A percentile compares a stretch with the other conserved stretches of the same genome.
Conservation (phyloP, 1,140 invertebrate genomes). For the Pseudomyrmex gracilis region DNA sequence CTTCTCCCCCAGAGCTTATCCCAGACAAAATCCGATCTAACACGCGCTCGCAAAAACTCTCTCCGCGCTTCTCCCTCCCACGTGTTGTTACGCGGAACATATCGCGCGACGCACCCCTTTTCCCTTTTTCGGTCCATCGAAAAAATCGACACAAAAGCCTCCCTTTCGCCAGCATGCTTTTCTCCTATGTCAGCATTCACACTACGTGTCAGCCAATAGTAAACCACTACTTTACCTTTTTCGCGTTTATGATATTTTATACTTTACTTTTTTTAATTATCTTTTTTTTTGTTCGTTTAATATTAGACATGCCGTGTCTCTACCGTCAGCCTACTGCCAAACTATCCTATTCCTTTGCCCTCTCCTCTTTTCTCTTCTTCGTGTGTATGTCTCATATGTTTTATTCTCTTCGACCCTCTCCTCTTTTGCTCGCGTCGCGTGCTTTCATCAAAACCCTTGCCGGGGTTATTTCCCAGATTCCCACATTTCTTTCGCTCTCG, state of each 20-base stretch:
- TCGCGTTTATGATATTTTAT: constrained; percentile 81
- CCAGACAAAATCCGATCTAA: constrained; percentile 41
- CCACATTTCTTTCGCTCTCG: constrained; percentile 38
- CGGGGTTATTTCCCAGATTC: background rate
- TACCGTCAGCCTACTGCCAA: constrained; percentile 82
- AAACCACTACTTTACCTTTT: constrained; percentile 82
- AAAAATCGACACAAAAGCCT: constrained; percentile 68
- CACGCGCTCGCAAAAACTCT: constrained; percentile 20
- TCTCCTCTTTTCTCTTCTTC: constrained; percentile 11
- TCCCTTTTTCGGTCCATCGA: constrained; percentile 5
- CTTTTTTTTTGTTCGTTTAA: constrained; percentile 77
- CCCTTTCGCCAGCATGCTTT: constrained; percentile 76
- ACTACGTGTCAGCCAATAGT: constrained; percentile 80
- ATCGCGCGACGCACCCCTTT: constrained; percentile 19
- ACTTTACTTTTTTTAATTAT: constrained; percentile 75
- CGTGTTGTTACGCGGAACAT: background rate
- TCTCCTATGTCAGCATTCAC: constrained; percentile 80
- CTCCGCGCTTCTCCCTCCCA: too few species aligned
- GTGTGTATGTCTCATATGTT: background rate
- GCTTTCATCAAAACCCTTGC: constrained; percentile 6
- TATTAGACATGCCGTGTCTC: constrained; percentile 82
- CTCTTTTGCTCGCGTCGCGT: constrained; percentile 23
- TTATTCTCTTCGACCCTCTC: background rate
- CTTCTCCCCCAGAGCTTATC: background rate
- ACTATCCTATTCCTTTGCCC: constrained; percentile 74